Percentiles rank a stretch among this genome's conserved stretches.
Conservation (phyloP, 2,797 vertebrate species). For the Smutsia gigantea region DNA sequence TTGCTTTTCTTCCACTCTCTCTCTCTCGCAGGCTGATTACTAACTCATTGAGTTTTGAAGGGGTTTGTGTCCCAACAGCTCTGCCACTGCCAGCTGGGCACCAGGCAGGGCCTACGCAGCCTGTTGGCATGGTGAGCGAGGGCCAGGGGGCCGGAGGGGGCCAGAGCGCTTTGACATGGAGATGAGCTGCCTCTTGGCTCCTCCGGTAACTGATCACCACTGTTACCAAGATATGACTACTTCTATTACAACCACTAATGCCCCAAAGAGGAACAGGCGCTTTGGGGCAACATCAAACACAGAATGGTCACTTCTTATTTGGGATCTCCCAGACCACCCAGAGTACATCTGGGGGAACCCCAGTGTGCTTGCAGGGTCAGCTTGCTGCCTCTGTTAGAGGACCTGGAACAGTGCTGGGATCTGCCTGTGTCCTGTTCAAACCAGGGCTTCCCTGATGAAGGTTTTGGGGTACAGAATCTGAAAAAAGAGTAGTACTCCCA, state of each 20-base stretch:
- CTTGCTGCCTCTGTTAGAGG: background rate
- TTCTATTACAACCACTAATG: slow-evolving; percentile 85
- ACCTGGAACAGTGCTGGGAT: background rate
- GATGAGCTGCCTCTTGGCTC: slow-evolving; percentile 82
- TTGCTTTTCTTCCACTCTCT: slow-evolving; percentile 78
- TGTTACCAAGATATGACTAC: slow-evolving; percentile 85
- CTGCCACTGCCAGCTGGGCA: slow-evolving; percentile 81
- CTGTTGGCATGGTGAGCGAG: slow-evolving; percentile 79
- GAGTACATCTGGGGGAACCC: background rate
- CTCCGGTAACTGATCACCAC: slow-evolving; percentile 82
- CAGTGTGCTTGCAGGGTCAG: no score
- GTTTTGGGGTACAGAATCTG: background rate
- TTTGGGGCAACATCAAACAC: slow-evolving; percentile 80
- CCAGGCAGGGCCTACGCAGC: slow-evolving; percentile 82
- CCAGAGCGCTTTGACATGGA: slow-evolving; percentile 83
- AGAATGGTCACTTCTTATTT: slow-evolving; percentile 78
- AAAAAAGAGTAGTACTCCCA: background rate
- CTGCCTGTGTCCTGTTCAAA: slow-evolving; percentile 17
- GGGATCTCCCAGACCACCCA: background rate
- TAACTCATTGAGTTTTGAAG: slow-evolving; percentile 85
- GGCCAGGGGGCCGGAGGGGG: slow-evolving; percentile 72
- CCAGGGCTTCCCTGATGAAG: background rate
- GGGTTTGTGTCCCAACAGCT: slow-evolving; percentile 84
- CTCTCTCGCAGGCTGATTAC: slow-evolving; percentile 81
- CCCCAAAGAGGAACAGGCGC: slow-evolving; percentile 81